Conservation (phyloP, 2,888 invertebrate genomes). For the Phymatocera aterrima region DNA sequence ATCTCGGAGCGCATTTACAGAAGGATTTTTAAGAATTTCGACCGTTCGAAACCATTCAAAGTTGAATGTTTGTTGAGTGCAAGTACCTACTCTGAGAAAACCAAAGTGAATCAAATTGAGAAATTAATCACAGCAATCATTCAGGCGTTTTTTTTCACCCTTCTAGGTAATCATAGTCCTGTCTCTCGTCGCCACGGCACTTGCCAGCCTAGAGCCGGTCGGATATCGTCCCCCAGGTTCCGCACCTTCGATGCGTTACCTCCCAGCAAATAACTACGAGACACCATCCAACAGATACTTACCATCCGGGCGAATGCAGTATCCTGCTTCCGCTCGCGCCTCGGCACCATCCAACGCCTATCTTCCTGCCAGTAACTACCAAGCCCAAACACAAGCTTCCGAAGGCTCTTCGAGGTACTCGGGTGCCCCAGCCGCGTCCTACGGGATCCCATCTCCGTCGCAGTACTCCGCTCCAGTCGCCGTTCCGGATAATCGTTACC, state of each 20-base stretch:
- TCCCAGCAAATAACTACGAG: slow-evolving; percentile 46
- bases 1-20: too few relatives aligned
- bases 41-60: not conserved
- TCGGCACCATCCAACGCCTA: slow-evolving; percentile 51
- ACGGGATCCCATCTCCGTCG: not conserved
- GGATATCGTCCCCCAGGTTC: slow-evolving; percentile 61
- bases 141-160: not conserved
- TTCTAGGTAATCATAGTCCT: slow-evolving; percentile 56
- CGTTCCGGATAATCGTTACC: not conserved
- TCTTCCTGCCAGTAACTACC: slow-evolving; percentile 47
- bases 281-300: slow-evolving; percentile 73
- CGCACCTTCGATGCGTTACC: slow-evolving; percentile 48
- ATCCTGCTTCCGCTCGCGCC: slow-evolving; percentile 30
- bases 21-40: too few relatives aligned
- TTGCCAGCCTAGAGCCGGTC: slow-evolving; percentile 63
- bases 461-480: not conserved
- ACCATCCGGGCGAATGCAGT: slow-evolving; percentile 66
- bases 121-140: too few relatives aligned
- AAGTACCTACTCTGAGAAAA: too few relatives aligned
- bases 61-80: too few relatives aligned
- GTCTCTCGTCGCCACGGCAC: slow-evolving; percentile 55
- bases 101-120: too few relatives aligned
- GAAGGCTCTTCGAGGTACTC: not conserved
- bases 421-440: not conserved
- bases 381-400: not conserved